phyloP scores from a whole-genome alignment of 2,113 vertebrate genomes.

The Tupaia tana region DNA sequence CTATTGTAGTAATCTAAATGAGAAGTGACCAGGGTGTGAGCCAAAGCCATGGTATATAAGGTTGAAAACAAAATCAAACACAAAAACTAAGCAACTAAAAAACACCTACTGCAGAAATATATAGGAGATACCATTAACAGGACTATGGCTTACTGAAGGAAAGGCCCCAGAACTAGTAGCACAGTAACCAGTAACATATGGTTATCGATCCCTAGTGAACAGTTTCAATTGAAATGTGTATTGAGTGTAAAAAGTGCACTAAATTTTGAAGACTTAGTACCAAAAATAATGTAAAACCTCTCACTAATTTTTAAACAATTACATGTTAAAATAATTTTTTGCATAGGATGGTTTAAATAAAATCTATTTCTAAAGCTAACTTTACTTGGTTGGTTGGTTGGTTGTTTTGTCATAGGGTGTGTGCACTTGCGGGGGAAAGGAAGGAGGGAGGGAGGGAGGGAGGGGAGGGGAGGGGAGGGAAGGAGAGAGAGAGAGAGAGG shows the following conservation, averaged over 20 bases:
- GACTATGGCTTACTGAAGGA: not conserved
- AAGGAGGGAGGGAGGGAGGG: too few relatives aligned
- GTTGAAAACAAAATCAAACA: not conserved
- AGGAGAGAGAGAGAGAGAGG: too few relatives aligned
- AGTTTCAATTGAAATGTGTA: not conserved
- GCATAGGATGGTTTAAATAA: not conserved
- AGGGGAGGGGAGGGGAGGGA: too few relatives aligned
- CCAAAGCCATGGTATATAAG: not conserved
- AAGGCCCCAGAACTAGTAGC: not conserved
- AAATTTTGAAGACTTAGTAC: not conserved
- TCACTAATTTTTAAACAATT: not conserved
- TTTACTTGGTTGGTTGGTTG: not conserved
- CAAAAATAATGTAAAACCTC: not conserved
- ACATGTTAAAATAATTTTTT: not conserved
- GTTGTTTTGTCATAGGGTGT: too few relatives aligned
- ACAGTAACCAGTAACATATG: not conserved
- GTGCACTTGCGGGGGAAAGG: too few relatives aligned
- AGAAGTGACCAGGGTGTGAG: not conserved
- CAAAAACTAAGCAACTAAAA: too few relatives aligned
- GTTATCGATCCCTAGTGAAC: not conserved
- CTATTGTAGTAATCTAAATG: not conserved
- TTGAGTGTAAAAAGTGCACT: not conserved
- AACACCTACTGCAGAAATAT: not conserved
- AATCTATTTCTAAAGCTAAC: not conserved
- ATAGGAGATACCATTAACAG: not conserved